Conservation (phyloP, 92 coral and sea anemone species). For the Desmophyllum pertusum region DNA sequence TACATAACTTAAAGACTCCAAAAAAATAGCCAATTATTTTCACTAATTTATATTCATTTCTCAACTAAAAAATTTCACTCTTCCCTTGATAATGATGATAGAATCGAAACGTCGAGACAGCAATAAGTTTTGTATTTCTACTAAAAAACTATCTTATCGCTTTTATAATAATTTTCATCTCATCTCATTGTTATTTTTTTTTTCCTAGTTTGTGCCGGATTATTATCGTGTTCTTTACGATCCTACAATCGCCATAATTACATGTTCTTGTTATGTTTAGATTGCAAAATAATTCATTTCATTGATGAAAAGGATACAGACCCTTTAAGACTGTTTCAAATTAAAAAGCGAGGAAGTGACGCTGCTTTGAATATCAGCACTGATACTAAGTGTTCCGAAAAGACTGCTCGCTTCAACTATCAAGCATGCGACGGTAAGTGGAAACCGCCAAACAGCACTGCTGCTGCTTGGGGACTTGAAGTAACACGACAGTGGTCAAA, state of each 20-base stretch:
- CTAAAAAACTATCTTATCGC: no score
- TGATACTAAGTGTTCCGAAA: not conserved
- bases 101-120: no score
- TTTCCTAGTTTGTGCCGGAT: no score
- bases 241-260: not conserved
- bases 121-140: no score
- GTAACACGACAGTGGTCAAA: not conserved
- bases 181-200: no score
- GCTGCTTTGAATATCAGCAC: not conserved
- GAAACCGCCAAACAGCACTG: not conserved
- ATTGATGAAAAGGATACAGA: not conserved
- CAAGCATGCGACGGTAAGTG: conserved; percentile 6
- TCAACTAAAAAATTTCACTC: no score
- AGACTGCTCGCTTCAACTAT: not conserved
- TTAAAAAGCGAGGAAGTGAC: no score
- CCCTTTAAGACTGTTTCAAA: not conserved
- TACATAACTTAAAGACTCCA: no score
- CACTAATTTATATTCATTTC: no score
- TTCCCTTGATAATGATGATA: no score
- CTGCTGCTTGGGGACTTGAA: not conserved
- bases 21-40: no score
- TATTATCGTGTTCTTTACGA: not conserved
- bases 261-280: not conserved
- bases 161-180: no score
- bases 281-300: conserved; percentile 2